Evolutionary conservation across 1,140 invertebrate species (phyloP).

Genomic region (Paraescarpia echinospica): DNA sequence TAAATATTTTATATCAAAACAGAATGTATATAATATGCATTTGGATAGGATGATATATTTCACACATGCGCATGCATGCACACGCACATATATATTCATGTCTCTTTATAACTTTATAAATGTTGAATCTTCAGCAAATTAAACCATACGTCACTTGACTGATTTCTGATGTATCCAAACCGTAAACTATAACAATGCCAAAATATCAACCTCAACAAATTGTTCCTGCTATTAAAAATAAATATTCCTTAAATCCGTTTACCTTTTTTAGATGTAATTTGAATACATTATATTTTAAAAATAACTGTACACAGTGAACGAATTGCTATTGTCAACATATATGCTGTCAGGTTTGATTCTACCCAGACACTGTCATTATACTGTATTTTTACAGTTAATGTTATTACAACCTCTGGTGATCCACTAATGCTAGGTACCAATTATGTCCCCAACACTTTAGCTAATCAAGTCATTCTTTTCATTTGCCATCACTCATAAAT

Average conservation of each 20-base stretch:
- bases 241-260: not conserved
- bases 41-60: not conserved
- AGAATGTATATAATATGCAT: not conserved
- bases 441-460: not conserved
- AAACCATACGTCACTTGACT: too few relatives aligned
- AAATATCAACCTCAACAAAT: not conserved
- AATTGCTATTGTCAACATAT: not conserved
- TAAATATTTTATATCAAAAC: not conserved
- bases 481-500: not conserved
- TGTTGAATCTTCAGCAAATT: too few relatives aligned
- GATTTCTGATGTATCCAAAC: not conserved
- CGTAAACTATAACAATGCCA: not conserved
- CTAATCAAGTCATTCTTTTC: not conserved
- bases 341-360: not conserved
- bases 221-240: not conserved
- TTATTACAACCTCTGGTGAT: not conserved
- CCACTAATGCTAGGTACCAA: not conserved
- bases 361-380: not conserved
- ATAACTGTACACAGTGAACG: not conserved
- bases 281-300: not conserved
- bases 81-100: too few relatives aligned
- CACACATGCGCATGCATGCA: not conserved
- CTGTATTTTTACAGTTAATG: not conserved
- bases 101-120: too few relatives aligned
- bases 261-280: not conserved